Conservation (phyloP, 2,113 vertebrate species). For the Silurus glanis region DNA sequence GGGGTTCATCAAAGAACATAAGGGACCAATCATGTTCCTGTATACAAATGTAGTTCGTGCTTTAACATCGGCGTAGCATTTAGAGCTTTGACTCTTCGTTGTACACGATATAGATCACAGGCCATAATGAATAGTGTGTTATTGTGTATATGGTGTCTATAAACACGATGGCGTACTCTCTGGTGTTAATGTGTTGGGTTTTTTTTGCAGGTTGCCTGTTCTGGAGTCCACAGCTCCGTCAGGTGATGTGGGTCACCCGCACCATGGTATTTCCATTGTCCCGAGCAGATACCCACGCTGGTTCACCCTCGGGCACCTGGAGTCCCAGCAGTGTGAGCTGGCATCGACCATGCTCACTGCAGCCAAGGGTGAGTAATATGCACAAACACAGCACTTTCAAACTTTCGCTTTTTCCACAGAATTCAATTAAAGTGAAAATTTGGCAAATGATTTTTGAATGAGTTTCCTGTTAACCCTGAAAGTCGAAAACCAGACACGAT, state of each 20-base stretch:
- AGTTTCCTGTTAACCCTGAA: neutral
- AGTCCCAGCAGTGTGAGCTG: constrained; percentile 97
- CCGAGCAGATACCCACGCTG: constrained; percentile 94
- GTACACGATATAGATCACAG: neutral
- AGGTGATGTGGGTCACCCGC: constrained; percentile 85
- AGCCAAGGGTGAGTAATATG: constrained; percentile 77
- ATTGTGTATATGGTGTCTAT: neutral
- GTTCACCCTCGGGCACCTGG: constrained; percentile 97
- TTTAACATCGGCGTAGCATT: neutral
- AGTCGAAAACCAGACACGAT: neutral
- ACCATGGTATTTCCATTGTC: constrained; percentile 93
- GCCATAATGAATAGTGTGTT: neutral
- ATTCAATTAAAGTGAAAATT: neutral
- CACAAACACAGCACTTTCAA: neutral
- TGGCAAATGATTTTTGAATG: neutral
- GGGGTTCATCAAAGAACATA: neutral
- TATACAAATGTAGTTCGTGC: neutral
- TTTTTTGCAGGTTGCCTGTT: constrained; percentile 82
- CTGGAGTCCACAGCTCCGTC: constrained; percentile 88
- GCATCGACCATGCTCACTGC: constrained; percentile 98
- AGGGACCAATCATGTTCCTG: neutral
- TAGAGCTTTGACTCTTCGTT: neutral
- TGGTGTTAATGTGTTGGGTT: neutral
- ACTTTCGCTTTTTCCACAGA: too few species aligned
- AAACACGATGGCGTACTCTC: neutral